These are phyloP conservation scores for Philopedon plagiatum DNA, from an alignment of 2,888 invertebrate genomes.

Conservation along the genomic window DNA sequence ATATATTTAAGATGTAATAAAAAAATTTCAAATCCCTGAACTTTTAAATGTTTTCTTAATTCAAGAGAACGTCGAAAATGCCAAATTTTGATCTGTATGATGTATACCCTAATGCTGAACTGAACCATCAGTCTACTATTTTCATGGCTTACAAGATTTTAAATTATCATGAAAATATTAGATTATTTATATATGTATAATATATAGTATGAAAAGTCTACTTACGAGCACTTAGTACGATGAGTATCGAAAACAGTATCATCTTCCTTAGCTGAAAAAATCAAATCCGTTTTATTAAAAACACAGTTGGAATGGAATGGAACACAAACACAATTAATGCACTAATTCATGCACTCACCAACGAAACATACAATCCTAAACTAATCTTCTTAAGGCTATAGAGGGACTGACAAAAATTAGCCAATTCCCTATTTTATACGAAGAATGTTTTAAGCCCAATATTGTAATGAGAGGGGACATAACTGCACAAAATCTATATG, in stretches of 20 bases:
- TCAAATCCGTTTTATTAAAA: slow-evolving; percentile 42
- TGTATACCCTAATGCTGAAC: too few species aligned
- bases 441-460: slow-evolving; percentile 28
- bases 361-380: slow-evolving; percentile 54
- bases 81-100: too few species aligned
- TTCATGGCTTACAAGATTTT: slow-evolving; percentile 43
- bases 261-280: slow-evolving; percentile 56
- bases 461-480: slow-evolving; percentile 50
- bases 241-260: slow-evolving; percentile 54
- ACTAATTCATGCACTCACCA: slow-evolving; percentile 57
- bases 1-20: too few species aligned
- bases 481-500: slow-evolving; percentile 46
- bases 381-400: slow-evolving; percentile 46
- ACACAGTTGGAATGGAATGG: slow-evolving; percentile 32
- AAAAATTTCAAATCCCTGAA: too few species aligned
- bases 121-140: too few species aligned
- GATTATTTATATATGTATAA: not conserved
- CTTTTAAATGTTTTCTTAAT: too few species aligned
- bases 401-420: slow-evolving; percentile 54
- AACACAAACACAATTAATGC: slow-evolving; percentile 47
- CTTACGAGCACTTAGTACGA: slow-evolving; percentile 55
- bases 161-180: slow-evolving; percentile 51
- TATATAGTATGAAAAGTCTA: slow-evolving; percentile 25
- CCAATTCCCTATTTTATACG: slow-evolving; percentile 58
- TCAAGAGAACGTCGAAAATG: too few species aligned